Conservation (phyloP, 2,888 invertebrate genomes). For the Watsonalla cultraria region DNA sequence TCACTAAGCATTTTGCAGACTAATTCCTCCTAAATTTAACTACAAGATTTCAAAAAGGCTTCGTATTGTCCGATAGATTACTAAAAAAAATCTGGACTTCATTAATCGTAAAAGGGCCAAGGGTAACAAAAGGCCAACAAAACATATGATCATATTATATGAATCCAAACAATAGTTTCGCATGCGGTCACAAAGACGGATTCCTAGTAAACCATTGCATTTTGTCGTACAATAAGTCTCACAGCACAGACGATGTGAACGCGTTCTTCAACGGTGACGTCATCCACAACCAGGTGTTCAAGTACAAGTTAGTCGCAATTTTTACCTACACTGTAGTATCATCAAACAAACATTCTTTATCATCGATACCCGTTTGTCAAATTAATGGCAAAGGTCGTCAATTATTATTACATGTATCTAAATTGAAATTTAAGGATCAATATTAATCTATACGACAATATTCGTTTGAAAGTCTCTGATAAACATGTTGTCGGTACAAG, state of each 20-base stretch:
- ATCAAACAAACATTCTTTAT: slow-evolving; percentile 13
- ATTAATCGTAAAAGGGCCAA: neutral
- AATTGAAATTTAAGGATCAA: no score
- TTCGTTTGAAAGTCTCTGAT: no score
- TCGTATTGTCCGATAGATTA: no score
- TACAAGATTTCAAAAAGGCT: no score
- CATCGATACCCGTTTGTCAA: neutral
- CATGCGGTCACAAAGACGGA: neutral
- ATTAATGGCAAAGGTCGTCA: no score
- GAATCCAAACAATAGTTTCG: neutral
- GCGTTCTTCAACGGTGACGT: slow-evolving; percentile 42
- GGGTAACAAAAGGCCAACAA: neutral
- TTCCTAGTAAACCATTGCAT: neutral
- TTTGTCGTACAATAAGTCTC: slow-evolving; percentile 14
- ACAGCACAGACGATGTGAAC: slow-evolving; percentile 10
- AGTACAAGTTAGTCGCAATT: slow-evolving; percentile 13
- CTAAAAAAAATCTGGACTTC: neutral
- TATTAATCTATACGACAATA: no score
- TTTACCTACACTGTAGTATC: slow-evolving; percentile 35
- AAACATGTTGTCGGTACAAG: no score
- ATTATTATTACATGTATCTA: no score
- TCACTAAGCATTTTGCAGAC: no score
- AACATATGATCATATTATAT: neutral
- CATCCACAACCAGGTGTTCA: slow-evolving; percentile 43
- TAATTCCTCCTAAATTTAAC: no score